Evolutionary conservation across 2,113 vertebrate species (phyloP), one percentile per base, ranked within the genome.

Genomic region (Ancistrus triradiatus): DNA sequence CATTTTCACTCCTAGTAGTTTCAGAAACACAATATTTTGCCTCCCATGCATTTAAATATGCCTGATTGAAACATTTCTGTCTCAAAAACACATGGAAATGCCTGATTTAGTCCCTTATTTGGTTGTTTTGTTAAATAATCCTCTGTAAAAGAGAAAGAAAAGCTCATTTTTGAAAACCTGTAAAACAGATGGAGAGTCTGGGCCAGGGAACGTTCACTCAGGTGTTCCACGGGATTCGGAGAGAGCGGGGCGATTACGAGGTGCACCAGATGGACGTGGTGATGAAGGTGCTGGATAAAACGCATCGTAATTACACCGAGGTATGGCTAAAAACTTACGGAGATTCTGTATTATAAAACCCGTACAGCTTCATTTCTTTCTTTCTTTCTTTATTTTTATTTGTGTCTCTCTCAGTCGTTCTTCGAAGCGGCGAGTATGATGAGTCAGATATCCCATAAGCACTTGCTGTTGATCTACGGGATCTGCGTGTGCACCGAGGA

Each of bases 361-460:
- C n/a, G n/a, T n/a, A n/a, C n/a, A n/a, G n/a, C n/a, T n/a, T n/a
- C n/a, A n/a, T n/a, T n/a, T n/a, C n/a, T 15, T 9, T 1, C 37
- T 40, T 27, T 8, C 59, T 50, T 22, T 56, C 56, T n/a, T n/a
- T n/a, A n/a, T n/a, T n/a, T n/a, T n/a, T n/a, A n/a, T n/a, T n/a
- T n/a, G n/a, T n/a, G n/a, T n/a, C n/a, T 64, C 24, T 50, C 7
- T 0, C 50, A 99, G 96, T 98, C 95, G 0, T 99, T 99, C 80
- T 98, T 96, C 82, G 96, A 99, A 83, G 95, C 96, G 40, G 95
- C 95, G 76, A 98, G 96, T 75, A 95, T 98, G 94, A 99, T 98
- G 95, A 99, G 94, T 77, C 95, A 98, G 74, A 90, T 98, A 57
- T 95, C 95, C 73, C 92, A 98, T 77, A 97, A 94, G 75, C 93